Base-by-base conservation (phyloP, 2,113 vertebrate genomes). In the Megaceryle maxima region DNA sequence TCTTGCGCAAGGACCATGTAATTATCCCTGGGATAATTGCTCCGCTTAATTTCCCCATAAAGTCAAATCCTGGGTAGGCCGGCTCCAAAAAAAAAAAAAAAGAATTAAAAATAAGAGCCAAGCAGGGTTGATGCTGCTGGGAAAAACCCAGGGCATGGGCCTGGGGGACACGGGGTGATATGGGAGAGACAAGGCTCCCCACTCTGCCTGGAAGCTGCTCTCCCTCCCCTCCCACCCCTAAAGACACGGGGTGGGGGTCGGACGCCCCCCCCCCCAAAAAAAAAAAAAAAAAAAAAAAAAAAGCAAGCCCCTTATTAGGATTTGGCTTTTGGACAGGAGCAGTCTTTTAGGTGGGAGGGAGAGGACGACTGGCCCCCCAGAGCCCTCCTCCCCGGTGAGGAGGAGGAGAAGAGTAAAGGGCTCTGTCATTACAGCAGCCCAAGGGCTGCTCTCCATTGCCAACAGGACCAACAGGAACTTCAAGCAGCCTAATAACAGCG, bases 391-490 rank as follows among this genome's bases (percentile, higher is more conserved):
- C 31, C 43, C 1, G 7, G 31, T 0, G 4, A 88, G 43, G 29
- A 87, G 26, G 18, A 57, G 53, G 53, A 26, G 28, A 16, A 18
- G 18, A 15, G 22, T 1, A 59, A 24, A 1, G 2, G 25, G 48
- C 48, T 68, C 16, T 6, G 24, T 37, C 2, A 5, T 72, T 5
- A 6, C 15, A 62, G 82, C 41, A 37, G 88, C 88, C 78, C 4
- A 3, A 17, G 25, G 75, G 86, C 59, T 69, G 33, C 51, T 69
- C 88, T 60, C 76, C 75, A 62, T 77, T 11, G 2, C 67, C 70
- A 7, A 73, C 94, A 80, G 88, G 93, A 68, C 83, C 8, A 3
- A 86, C 96, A 50, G 68, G 93, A 92, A 48, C 89, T 88, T 95
- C 88, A 21, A 88, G 88, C 66, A 83, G 5, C 31, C 39, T 73